Evolutionary conservation across 2,113 vertebrate species (phyloP).

Genomic region (Myocastor coypus): DNA sequence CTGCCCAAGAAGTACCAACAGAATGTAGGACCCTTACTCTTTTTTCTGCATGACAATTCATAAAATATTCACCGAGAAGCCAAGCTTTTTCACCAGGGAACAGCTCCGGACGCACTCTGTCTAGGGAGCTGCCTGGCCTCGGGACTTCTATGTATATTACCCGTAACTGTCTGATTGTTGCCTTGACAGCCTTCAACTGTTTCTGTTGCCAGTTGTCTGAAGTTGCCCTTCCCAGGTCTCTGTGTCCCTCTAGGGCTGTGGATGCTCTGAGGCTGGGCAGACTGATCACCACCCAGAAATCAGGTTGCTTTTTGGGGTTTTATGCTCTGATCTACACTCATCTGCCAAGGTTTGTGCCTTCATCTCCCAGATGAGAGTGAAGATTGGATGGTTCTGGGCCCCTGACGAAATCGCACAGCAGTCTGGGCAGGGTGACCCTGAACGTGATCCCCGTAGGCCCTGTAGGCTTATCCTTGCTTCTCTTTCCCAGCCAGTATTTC

Average conservation of each 20-base stretch:
- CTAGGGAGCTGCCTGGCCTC: neutral
- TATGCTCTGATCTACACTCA: neutral
- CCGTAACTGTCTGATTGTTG: neutral
- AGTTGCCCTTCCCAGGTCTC: neutral
- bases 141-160: neutral
- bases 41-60: neutral
- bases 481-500: neutral
- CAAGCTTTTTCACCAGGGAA: neutral
- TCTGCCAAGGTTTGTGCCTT: neutral
- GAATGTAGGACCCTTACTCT: neutral
- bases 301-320: constrained; percentile 39
- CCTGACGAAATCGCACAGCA: neutral
- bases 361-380: constrained; percentile 41
- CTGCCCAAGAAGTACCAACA: neutral
- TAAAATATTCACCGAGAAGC: neutral
- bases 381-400: constrained; percentile 34
- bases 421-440: constrained; percentile 76
- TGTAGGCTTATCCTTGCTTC: constrained; percentile 65
- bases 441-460: constrained; percentile 69
- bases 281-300: constrained; percentile 9
- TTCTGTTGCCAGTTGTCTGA: constrained; percentile 2
- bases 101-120: neutral
- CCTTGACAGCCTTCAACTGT: constrained; percentile 6
- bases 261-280: neutral
- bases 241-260: neutral